Percentiles rank a stretch among this genome's conserved stretches.
Evolutionary conservation across 2,888 invertebrate species (phyloP).

Genomic region (Parasteatoda lunata): DNA sequence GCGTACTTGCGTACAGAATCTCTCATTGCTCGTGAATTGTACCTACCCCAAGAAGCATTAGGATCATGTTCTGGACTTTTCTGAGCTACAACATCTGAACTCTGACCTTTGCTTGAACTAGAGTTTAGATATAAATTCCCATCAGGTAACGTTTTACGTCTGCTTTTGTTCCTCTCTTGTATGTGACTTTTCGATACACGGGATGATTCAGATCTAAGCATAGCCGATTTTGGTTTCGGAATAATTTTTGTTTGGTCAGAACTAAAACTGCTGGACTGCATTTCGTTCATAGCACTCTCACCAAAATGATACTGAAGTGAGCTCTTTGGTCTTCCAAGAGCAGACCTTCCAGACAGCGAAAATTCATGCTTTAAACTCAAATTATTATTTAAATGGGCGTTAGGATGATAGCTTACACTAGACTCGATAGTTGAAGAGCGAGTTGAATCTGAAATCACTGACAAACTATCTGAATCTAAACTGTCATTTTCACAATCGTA

Average conservation of each 20-base stretch:
- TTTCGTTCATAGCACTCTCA: not conserved
- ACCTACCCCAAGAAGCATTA: slow-evolving; percentile 67
- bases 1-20: slow-evolving; percentile 64
- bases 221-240: slow-evolving; percentile 22
- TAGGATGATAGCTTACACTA: not conserved
- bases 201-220: slow-evolving; percentile 54
- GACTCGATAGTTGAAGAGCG: not conserved
- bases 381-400: not conserved
- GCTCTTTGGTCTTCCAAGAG: not conserved
- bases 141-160: slow-evolving; percentile 51
- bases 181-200: slow-evolving; percentile 24
- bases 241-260: not conserved
- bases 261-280: not conserved
- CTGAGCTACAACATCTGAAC: not conserved
- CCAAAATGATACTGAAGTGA: slow-evolving; percentile 1
- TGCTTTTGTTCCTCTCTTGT: slow-evolving; percentile 14
- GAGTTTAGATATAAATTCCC: slow-evolving; percentile 20
- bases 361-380: not conserved
- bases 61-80: slow-evolving; percentile 51
- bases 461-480: not conserved
- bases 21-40: slow-evolving; percentile 61
- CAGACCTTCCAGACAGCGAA: not conserved
- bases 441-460: not conserved
- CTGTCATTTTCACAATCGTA: not conserved
- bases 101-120: not conserved